These are phyloP conservation scores for Halictus rubicundus DNA, from an alignment of 1,140 invertebrate species.

Conservation along the genomic window DNA sequence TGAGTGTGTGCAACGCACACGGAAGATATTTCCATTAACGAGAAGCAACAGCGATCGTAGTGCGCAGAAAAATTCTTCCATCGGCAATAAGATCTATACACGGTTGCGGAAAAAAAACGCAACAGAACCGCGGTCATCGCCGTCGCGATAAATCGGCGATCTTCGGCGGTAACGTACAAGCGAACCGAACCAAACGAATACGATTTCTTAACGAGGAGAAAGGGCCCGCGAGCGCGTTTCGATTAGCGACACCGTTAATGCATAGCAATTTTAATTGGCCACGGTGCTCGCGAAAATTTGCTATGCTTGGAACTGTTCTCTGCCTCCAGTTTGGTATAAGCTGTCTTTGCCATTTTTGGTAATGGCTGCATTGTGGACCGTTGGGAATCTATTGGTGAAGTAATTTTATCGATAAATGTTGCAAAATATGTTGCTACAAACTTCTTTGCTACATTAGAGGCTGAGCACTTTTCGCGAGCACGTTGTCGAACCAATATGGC, in stretches of 20 bases:
- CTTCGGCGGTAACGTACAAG: constrained; percentile 3
- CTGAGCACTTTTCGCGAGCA: too few relatives aligned
- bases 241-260: background rate
- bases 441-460: background rate
- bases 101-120: background rate
- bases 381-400: background rate
- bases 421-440: background rate
- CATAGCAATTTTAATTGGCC: background rate
- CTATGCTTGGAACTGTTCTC: background rate
- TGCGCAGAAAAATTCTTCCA: background rate
- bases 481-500: too few relatives aligned
- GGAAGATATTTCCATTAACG: constrained; percentile 59
- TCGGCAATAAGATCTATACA: background rate
- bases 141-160: constrained; percentile 32
- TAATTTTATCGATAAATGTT: background rate
- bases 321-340: too few relatives aligned
- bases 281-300: background rate
- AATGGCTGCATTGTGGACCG: background rate
- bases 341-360: background rate
- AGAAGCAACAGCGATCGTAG: constrained; percentile 9
- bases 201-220: constrained; percentile 27
- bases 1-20: constrained; percentile 29
- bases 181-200: background rate
- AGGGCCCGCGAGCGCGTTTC: constrained; percentile 8
- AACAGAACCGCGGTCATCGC: background rate